Evolutionary conservation across 2,888 invertebrate species (phyloP).

Genomic region (Anodontia alba): DNA sequence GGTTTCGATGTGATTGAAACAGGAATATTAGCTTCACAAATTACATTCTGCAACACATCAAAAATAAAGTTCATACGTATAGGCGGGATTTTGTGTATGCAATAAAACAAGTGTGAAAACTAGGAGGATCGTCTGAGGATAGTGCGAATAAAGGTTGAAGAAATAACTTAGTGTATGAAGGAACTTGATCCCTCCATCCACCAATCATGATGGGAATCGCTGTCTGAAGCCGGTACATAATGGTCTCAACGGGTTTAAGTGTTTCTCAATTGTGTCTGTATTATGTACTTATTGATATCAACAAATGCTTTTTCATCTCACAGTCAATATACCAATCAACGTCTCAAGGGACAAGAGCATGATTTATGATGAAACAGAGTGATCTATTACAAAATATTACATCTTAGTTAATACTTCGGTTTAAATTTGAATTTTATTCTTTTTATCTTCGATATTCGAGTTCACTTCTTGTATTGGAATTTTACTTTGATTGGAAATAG

Average conservation of each 20-base stretch:
- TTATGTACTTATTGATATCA: conserved; percentile 17
- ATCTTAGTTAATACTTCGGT: neutral
- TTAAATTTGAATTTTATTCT: neutral
- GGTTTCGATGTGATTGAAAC: no score
- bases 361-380: conserved; percentile 3
- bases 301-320: conserved; percentile 7
- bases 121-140: neutral
- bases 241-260: neutral
- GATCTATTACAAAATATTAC: conserved; percentile 8
- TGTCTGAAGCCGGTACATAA: conserved; percentile 13
- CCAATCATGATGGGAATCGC: neutral
- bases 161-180: neutral
- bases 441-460: neutral
- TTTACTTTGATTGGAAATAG: conserved; percentile 4
- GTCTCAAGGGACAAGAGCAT: conserved; percentile 11
- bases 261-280: conserved; percentile 13
- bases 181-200: neutral
- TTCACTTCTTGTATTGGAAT: conserved; percentile 1
- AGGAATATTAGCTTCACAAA: no score
- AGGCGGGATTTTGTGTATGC: conserved; percentile 3
- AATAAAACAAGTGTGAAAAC: conserved; percentile 12
- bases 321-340: conserved; percentile 12
- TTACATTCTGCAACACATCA: neutral
- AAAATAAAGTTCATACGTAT: neutral
- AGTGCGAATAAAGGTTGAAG: neutral